Percentiles rank a stretch among this genome's conserved stretches.
Evolutionary conservation across 2,113 vertebrate species (phyloP).

Genomic region (Eptesicus fuscus): DNA sequence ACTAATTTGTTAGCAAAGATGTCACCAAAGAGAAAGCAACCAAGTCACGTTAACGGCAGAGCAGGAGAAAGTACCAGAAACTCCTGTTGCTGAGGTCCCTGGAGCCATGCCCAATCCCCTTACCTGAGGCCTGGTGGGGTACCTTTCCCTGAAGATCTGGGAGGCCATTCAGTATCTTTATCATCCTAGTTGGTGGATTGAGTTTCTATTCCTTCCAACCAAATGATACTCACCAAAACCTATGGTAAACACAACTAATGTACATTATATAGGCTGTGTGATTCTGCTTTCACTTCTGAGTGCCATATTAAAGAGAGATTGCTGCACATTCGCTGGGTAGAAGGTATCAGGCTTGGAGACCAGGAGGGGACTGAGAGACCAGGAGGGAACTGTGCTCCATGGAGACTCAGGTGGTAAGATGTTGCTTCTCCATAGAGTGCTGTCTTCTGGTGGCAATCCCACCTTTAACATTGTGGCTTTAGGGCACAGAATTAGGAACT

Average conservation of each 20-base stretch:
- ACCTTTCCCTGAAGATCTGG: background rate
- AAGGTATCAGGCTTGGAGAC: background rate
- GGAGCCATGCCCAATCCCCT: background rate
- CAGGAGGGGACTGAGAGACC: background rate
- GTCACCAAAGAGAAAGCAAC: background rate
- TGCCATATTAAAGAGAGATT: background rate
- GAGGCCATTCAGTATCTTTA: background rate
- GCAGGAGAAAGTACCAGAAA: background rate
- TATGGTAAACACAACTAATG: background rate
- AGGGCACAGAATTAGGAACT: background rate
- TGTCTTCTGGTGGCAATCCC: no score
- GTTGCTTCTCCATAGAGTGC: background rate
- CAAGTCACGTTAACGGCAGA: background rate
- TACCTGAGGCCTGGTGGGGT: no score
- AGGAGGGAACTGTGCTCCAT: no score
- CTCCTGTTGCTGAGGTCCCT: background rate
- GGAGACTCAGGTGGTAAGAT: background rate
- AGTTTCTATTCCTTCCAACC: background rate
- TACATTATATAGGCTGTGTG: no score
- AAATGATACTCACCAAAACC: background rate
- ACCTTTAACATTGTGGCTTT: background rate
- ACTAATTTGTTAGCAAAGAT: background rate
- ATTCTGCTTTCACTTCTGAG: background rate
- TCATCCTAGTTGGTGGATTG: background rate
- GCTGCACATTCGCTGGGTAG: rapidly evolving